A percentile compares a stretch with the other conserved stretches of the same genome.
Conservation (phyloP, 2,888 invertebrate species). For the Sussaba pulchella region DNA sequence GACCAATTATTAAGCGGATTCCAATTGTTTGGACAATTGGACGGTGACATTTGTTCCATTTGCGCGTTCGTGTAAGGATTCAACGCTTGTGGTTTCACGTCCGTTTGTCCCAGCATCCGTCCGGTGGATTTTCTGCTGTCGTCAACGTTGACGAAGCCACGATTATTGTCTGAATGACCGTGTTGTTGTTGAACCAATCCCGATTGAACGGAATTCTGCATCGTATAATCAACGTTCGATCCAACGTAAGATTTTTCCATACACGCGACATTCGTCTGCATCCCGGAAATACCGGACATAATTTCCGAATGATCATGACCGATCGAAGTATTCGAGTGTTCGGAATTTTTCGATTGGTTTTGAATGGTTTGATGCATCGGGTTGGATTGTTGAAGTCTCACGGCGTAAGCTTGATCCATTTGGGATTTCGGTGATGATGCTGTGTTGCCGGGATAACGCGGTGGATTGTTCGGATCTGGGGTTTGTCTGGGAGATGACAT, state of each 20-base stretch:
- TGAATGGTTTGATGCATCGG: conserved; percentile 66
- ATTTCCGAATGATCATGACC: conserved; percentile 54
- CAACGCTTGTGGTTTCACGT: conserved; percentile 67
- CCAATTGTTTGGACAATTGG: conserved; percentile 72
- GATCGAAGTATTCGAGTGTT: conserved; percentile 53
- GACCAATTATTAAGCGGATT: conserved; percentile 73
- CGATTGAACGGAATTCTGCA: conserved; percentile 52
- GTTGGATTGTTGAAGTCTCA: conserved; percentile 70
- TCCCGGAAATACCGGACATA: conserved; percentile 45
- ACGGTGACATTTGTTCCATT: conserved; percentile 68
- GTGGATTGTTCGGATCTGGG: conserved; percentile 72
- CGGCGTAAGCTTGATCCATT: conserved; percentile 65
- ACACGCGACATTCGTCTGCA: conserved; percentile 54
- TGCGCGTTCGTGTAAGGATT: conserved; percentile 70
- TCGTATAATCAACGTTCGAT: conserved; percentile 60
- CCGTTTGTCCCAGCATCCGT: conserved; percentile 69
- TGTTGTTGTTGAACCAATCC: conserved; percentile 52
- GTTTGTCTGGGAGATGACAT: conserved; percentile 68
- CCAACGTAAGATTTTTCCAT: conserved; percentile 64
- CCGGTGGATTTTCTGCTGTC: conserved; percentile 69
- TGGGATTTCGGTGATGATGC: conserved; percentile 69
- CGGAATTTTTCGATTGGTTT: conserved; percentile 55
- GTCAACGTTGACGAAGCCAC: conserved; percentile 58
- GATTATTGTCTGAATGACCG: conserved; percentile 59
- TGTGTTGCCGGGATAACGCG: conserved; percentile 70